Evolutionary conservation across 2,888 invertebrate species (phyloP), one percentile per base, ranked within the genome.

Genomic region (Leucania comma): DNA sequence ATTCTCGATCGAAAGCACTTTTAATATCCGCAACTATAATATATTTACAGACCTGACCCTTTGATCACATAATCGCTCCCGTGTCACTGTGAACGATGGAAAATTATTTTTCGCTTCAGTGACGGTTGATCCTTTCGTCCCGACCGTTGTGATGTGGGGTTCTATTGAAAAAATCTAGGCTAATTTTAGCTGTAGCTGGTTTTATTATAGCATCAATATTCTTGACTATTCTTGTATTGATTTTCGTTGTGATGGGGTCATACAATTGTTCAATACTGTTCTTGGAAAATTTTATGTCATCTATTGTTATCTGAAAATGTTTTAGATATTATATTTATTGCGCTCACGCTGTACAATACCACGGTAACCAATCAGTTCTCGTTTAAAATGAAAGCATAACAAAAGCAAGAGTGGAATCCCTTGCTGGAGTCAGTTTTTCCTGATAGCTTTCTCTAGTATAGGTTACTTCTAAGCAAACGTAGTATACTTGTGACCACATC

Each of bases 51-150:
- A 48, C 57, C 17, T 64, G 69, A 60, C 72, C 84, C 84, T 84
- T 84, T 84, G 86, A 84, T 84, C 82, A 68, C 58, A 70, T 85
- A 79, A 84, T 85, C 84, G 82, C 35, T 71, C 60, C 63, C 72
- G 60, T 64, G 82, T 86, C 82, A 84, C 72, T 35, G 12, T 75
- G 72, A 83, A 68, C 71, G 74, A 73, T 84, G 62, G 79, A 77
- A 84, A 84, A 84, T 84, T 84, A 84, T 77, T 86, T 83, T 86
- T 80, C 86, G 79, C 76, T 72, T 53, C 67, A 69, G 22, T 51
- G 65, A 74, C 62, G 69, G 64, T 72, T 69, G 71, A 78, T 75
- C 63, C 72, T 61, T 80, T 59, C 8, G 35, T 50, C 26, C 20
- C 20, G 58, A 3, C 51, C 46, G 22, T 35, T 26, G 22, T 71